Evolutionary conservation across 2,113 vertebrate genomes (phyloP), one percentile per base, ranked within the genome.

Genomic region (Scortum barcoo): DNA sequence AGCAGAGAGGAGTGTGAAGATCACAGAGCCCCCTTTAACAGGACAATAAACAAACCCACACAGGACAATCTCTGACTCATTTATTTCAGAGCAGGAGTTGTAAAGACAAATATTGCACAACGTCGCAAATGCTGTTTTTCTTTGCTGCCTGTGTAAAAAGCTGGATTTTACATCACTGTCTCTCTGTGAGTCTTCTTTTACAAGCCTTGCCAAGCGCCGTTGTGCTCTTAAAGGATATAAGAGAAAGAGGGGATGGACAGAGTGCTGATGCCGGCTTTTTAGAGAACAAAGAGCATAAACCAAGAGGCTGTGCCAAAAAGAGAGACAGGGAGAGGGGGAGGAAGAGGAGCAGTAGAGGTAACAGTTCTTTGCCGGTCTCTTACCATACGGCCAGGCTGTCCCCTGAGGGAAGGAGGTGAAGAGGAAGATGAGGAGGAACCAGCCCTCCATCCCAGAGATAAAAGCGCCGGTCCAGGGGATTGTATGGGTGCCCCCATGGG

Each of bases 301-400:
- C 51, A 58, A 74, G 70, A 80, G 44, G 50, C 46, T 66, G 50
- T 24, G 68, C 78, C 75, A 89, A 78, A 61, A 30, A 28, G 0
- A 70, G 48, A 72, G 50, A 51, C 33, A 79, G 56, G 20, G 71
- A 36, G 76, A 67, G 61, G 38, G 60, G 57, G 62, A 71, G 44
- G 83, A 68, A 20, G 69, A 53, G 46, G 68, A 84, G 75, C 57
- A 60, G 60, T 30, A 36, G 26, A 70, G 61, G 63, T 42, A 56
- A 78, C 33, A 67, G 72, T 58, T 58, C 26, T 78, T 58, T 70
- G 69, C 19, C 24, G 12, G 57, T 83, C 53, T 90, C 95, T 95
- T 95, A 96, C 95, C 94, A 58, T 94, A 87, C 3, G 95, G 95
- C 94, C 93, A 95, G 50, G 94, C 87, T 57, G 83, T 88, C 76